Base-by-base conservation (phyloP, 2,888 invertebrate genomes). In the Papilio gigon region DNA sequence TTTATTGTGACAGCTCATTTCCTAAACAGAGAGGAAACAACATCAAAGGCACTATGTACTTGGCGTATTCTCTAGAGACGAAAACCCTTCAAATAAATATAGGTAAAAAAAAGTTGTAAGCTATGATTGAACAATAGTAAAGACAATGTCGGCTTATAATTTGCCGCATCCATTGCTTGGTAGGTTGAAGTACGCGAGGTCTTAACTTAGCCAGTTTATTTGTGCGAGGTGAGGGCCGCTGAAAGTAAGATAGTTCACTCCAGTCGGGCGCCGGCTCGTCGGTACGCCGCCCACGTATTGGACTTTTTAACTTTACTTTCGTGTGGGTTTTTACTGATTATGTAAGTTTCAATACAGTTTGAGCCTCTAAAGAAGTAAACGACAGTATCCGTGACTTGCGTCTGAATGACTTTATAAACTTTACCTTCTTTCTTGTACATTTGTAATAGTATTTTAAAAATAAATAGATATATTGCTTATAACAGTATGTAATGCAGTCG, bases 181-280 rank as follows among this genome's bases (percentile, higher is more conserved):
- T 50, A 42, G 25, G 58, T 73, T 67, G 60, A 37, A 4, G 67
- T 47, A 35, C 35, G n/a, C 71, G 60, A 53, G 71, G 68, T 70
- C 76, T 72, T 78, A 80, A 78, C 79, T 81, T 74, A 70, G 86
- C 87, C 87, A 88, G 87, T 89, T 89, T 89, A 90, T 87, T 88
- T 89, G 84, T 78, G 79, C 78, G 82, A 86, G 87, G 85, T 84
- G 81, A 84, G 82, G 80, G 81, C 77, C 82, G 86, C 81, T 84
- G 88, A 89, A 89, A 89, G 89, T 87, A 87, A 89, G 89, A 89
- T 89, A 89, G 89, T 86, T 86, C 84, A 80, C 81, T 83, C 78
- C 77, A 80, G 80, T 80, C 80, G 76, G 77, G 72, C 74, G 68
- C 71, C 72, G 73, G 74, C 71, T 71, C 75, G 77, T 85, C 82